phyloP scores from a whole-genome alignment of 2,888 invertebrate genomes.

The Microctonus brassicae region DNA sequence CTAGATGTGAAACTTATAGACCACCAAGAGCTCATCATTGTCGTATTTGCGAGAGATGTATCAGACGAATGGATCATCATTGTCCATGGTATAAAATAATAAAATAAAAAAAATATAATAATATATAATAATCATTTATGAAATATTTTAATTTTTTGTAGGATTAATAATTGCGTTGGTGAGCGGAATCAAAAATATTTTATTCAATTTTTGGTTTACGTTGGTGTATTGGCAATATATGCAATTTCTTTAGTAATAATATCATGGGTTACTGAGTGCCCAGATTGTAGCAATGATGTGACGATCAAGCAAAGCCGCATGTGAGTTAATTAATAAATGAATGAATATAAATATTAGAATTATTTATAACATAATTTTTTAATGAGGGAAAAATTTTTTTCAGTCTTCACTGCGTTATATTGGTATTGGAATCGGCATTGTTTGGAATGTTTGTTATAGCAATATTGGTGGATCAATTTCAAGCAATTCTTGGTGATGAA shows the following conservation, averaged over 20 bases:
- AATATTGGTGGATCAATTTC: slow-evolving; percentile 88
- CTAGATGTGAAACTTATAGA: slow-evolving; percentile 84
- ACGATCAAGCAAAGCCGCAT: slow-evolving; percentile 80
- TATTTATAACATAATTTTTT: background rate
- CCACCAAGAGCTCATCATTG: slow-evolving; percentile 91
- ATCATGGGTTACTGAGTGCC: slow-evolving; percentile 81
- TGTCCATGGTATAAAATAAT: slow-evolving; percentile 77
- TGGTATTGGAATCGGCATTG: slow-evolving; percentile 84
- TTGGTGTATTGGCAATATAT: slow-evolving; percentile 77
- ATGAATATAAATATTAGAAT: slow-evolving; percentile 24
- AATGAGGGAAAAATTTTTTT: no score
- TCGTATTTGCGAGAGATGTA: slow-evolving; percentile 86
- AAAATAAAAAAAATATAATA: background rate
- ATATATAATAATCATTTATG: slow-evolving; percentile 16
- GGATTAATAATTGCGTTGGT: slow-evolving; percentile 94
- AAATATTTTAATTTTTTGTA: slow-evolving; percentile 51
- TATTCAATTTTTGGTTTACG: slow-evolving; percentile 87
- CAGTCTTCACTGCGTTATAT: slow-evolving; percentile 86
- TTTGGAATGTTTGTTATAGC: slow-evolving; percentile 91
- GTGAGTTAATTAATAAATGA: slow-evolving; percentile 72
- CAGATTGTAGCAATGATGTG: slow-evolving; percentile 76
- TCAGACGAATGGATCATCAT: slow-evolving; percentile 87
- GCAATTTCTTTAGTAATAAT: slow-evolving; percentile 79
- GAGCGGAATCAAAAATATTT: slow-evolving; percentile 94
- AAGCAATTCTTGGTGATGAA: slow-evolving; percentile 87